Percentiles rank a stretch among this genome's conserved stretches.
Evolutionary conservation across 2,888 invertebrate genomes (phyloP).

Genomic region (Drosophila phalerata): DNA sequence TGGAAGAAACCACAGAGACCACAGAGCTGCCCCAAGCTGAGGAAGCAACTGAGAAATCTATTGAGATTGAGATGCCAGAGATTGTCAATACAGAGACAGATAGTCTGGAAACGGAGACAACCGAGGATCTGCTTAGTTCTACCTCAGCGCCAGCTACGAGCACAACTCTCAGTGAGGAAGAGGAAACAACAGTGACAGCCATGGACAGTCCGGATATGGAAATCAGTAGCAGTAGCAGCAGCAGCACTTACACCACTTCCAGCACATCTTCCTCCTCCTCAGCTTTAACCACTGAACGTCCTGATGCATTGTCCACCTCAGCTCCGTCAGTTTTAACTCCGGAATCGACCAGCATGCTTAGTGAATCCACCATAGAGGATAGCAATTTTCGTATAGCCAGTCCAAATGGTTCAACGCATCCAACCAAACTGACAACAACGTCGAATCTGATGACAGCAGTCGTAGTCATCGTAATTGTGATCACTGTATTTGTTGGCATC

Average conservation of each 20-base stretch:
- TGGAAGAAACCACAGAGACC: slow-evolving; percentile 3
- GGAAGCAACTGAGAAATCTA: neutral
- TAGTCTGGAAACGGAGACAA: neutral
- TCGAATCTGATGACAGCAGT: neutral
- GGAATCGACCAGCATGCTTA: slow-evolving; percentile 62
- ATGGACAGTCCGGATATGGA: slow-evolving; percentile 2
- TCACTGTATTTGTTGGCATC: neutral
- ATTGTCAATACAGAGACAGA: neutral
- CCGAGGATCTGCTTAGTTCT: neutral
- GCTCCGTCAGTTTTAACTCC: slow-evolving; percentile 56
- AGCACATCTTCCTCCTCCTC: neutral
- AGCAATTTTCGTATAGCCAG: slow-evolving; percentile 38
- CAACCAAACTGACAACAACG: neutral
- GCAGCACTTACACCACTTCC: neutral
- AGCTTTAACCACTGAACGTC: slow-evolving; percentile 17
- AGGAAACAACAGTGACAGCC: slow-evolving; percentile 1
- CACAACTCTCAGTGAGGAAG: neutral
- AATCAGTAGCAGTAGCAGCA: slow-evolving; percentile 19
- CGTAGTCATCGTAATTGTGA: neutral
- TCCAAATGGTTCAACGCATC: neutral
- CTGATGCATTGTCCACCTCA: slow-evolving; percentile 33
- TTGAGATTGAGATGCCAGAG: slow-evolving; percentile 1
- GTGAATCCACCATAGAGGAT: slow-evolving; percentile 34
- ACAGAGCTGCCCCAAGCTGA: slow-evolving; percentile 4
- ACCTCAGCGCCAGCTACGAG: neutral